These are phyloP conservation scores for Philonicus albiceps DNA, from an alignment of 2,888 invertebrate genomes.

Conservation along the genomic window DNA sequence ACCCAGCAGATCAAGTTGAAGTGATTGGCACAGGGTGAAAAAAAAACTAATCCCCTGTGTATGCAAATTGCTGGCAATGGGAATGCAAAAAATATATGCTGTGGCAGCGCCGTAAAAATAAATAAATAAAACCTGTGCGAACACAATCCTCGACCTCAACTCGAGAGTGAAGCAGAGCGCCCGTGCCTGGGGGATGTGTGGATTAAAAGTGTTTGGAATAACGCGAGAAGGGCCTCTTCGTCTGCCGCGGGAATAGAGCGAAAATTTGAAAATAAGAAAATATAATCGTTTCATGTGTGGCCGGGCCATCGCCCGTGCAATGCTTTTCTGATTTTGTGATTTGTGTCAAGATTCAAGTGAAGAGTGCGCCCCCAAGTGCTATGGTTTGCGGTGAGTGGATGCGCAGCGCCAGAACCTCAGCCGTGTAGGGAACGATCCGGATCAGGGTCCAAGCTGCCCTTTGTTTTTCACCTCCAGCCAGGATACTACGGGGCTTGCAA, in stretches of 20 bases:
- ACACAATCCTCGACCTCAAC: neutral
- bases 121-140: neutral
- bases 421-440: neutral
- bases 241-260: neutral
- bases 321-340: constrained; percentile 2
- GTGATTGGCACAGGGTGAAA: constrained; percentile 9
- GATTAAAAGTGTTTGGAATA: neutral
- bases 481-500: constrained; percentile 19
- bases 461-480: neutral
- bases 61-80: neutral
- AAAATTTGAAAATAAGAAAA: neutral
- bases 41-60: neutral
- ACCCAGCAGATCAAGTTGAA: neutral
- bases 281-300: neutral
- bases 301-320: neutral
- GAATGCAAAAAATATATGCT: neutral
- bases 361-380: neutral
- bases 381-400: neutral
- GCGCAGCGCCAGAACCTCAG: neutral
- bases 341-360: constrained; percentile 15
- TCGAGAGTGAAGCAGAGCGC: constrained; percentile 11
- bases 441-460: constrained; percentile 12
- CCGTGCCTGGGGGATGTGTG: constrained; percentile 13
- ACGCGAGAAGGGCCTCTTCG: neutral
- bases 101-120: neutral